Evolutionary conservation across 2,888 invertebrate genomes (phyloP), one percentile per base, ranked within the genome.

Genomic region (Crepidodera aurea): DNA sequence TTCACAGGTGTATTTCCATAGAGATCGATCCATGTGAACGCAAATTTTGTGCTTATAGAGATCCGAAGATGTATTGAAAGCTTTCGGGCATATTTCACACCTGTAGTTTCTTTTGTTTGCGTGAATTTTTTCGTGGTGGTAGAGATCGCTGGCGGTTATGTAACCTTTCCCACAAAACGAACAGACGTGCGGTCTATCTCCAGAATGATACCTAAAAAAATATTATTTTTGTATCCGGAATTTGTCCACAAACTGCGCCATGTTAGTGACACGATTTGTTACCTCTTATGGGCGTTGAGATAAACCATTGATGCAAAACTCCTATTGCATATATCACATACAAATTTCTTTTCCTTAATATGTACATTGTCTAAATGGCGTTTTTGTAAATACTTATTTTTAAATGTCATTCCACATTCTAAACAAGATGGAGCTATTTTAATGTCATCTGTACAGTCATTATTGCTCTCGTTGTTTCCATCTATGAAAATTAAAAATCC

Each of bases 81-180:
- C 76, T 64, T 79, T 79, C n/a, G 75, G 73, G 53, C 79, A 79
- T 39, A 73, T 70, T 18, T 72, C 71, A 57, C 79, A 79, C 25
- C 73, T 70, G 44, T 78, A 79, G 1, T 75, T 75, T 3, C 79
- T 67, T 64, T 77, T 77, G 57, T 79, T 77, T 0, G 74, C 73
- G 65, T 79, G 79, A 51, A 78, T 79, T 66, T 79, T 79, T 56
- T 78, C 78, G 51, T 79, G 79, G 53, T 78, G 77, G 50, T 77
- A 78, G 22, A 79, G 69, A 67, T 79, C 78, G 60, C 77, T 76
- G 1, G 75, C 73, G 1, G 78, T 78, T 51, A 77, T 78, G 56
- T 75, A 79, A 4, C 83, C 81, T 74, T 86, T 86, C n/a, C 78
- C 78, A 65, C 79, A 79, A 62, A 73, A 76, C 3, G 74, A 73